These are phyloP conservation scores for Proteles cristata DNA, from an alignment of 2,113 vertebrate species.

Conservation along the genomic window DNA sequence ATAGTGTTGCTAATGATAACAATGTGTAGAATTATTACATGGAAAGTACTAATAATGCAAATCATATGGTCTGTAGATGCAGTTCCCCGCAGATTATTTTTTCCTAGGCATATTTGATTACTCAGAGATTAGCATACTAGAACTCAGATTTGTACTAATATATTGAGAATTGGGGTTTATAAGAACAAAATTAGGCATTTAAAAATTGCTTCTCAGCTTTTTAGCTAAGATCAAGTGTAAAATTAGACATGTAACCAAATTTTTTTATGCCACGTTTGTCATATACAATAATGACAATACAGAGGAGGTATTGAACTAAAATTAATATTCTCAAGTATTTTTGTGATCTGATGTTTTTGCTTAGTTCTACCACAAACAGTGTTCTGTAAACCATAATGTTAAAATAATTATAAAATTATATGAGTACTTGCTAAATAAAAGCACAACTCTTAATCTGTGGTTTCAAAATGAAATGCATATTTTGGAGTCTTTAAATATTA, in stretches of 20 bases:
- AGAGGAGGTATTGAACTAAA: not conserved
- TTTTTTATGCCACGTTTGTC: slow-evolving; percentile 33
- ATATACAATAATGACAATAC: slow-evolving; percentile 7
- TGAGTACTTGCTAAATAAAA: slow-evolving; percentile 26
- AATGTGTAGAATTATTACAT: slow-evolving; percentile 78
- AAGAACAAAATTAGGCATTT: slow-evolving; percentile 46
- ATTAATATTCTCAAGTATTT: slow-evolving; percentile 24
- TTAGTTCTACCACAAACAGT: not conserved
- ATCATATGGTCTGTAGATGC: slow-evolving; percentile 66
- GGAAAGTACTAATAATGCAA: slow-evolving; percentile 77
- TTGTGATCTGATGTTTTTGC: slow-evolving; percentile 11
- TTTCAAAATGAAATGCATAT: slow-evolving; percentile 10
- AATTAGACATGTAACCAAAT: slow-evolving; percentile 44
- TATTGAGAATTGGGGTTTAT: slow-evolving; percentile 20
- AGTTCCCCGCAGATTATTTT: slow-evolving; percentile 47
- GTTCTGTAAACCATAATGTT: not conserved
- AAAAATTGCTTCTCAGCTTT: not conserved
- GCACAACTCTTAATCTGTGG: not conserved
- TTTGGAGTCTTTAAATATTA: slow-evolving; percentile 38
- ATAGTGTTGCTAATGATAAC: slow-evolving; percentile 80
- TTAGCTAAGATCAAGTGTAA: not conserved
- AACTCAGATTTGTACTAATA: slow-evolving; percentile 64
- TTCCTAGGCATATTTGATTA: slow-evolving; percentile 58
- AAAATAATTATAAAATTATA: slow-evolving; percentile 23
- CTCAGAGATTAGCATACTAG: slow-evolving; percentile 65